Conservation (phyloP, 2,113 vertebrate species). For the Etheostoma spectabile region DNA sequence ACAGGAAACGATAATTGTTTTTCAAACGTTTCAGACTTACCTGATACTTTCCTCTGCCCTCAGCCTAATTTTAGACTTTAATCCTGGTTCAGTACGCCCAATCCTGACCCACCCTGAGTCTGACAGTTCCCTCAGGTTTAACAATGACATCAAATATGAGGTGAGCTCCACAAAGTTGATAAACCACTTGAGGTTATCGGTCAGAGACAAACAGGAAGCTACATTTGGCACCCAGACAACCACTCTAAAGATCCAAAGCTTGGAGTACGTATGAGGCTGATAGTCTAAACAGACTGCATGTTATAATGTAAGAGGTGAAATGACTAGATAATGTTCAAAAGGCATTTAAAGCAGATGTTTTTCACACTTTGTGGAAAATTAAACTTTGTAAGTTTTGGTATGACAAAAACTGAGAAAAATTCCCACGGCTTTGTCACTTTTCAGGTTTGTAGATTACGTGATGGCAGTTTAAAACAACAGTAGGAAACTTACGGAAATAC, state of each 20-base stretch:
- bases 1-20: slow-evolving; percentile 78
- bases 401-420: slow-evolving; percentile 2
- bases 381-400: background rate
- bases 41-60: slow-evolving; percentile 49
- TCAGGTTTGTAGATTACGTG: slow-evolving; percentile 7
- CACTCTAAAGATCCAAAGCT: slow-evolving; percentile 2
- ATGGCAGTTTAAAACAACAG: slow-evolving; percentile 17
- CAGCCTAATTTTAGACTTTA: slow-evolving; percentile 65
- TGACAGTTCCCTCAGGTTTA: slow-evolving; percentile 59
- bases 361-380: background rate
- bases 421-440: background rate
- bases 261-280: background rate
- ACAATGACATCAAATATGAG: slow-evolving; percentile 48
- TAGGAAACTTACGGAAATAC: background rate
- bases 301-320: background rate
- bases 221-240: slow-evolving; percentile 37
- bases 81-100: slow-evolving; percentile 58
- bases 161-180: slow-evolving; percentile 31
- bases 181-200: slow-evolving; percentile 45
- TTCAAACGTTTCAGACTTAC: slow-evolving; percentile 41
- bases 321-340: background rate
- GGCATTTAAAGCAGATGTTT: slow-evolving; percentile 10
- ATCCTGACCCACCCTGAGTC: slow-evolving; percentile 66
- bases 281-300: background rate
- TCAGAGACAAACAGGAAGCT: slow-evolving; percentile 52